Base-by-base conservation (phyloP, 2,888 invertebrate genomes). In the Odontocolon sp. region DNA sequence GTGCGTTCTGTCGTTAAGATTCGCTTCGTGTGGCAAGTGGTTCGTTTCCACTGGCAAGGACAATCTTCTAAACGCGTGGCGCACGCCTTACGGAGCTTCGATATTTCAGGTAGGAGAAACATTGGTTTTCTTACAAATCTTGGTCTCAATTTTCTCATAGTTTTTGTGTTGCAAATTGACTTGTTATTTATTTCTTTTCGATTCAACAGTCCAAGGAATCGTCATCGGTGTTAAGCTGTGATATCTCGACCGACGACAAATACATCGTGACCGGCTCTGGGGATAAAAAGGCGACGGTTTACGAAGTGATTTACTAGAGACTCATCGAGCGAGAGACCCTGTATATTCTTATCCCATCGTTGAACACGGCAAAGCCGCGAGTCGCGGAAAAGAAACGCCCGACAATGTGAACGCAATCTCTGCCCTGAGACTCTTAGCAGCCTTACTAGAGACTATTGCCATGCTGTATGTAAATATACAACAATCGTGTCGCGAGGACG, bases 1-100 rank as follows among this genome's bases (percentile, higher is more conserved):
- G 84, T 99, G 99, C 91, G 99, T 99, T 40, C 93, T 99, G 73
- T 98, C 98, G 80, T 93, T 99, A 80, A 95, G 97, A 90, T 99
- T 99, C 92, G 98, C 99, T 56, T 95, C 96, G 61, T 95, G 96
- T 89, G 99, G 99, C 86, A 99, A 99, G 91, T 99, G 99, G 98
- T 99, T 99, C 92, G 97, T 98, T 82, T 98, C 97, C 81, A 99
- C 98, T n/a, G 98, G 98, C 82, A 99, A 99, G 92, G 99, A 99
- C 91, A 99, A 99, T 92, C 92, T 98, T 88, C 93, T 99, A 67
- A 98, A 99, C 91, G 98, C 98, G 38, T 99, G 99, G 98, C 94
- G 98, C 87, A 98, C 99, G 87, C 99, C 99, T 0, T 98, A 99
- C 89, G 99, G 99, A 81, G 98, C 98, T 83, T 97, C 97, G 87